Evolutionary conservation across 2,113 vertebrate species (phyloP).

Genomic region (Bettongia penicillata): DNA sequence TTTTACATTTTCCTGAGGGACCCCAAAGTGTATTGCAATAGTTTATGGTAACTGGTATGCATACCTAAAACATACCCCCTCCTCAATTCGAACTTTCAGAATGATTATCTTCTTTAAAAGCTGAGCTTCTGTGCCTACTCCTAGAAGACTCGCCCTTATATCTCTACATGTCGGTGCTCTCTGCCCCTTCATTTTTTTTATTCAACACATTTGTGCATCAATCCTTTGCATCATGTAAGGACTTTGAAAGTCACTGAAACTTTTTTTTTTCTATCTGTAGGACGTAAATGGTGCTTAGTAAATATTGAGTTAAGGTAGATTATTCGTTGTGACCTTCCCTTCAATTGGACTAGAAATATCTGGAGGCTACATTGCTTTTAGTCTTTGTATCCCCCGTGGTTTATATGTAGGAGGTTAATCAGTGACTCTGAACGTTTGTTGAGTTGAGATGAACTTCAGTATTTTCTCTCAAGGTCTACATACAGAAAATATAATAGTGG

Average conservation of each 20-base stretch:
- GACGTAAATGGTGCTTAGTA: neutral
- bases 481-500: neutral
- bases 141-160: too few relatives aligned
- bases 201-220: too few relatives aligned
- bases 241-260: neutral
- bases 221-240: too few relatives aligned
- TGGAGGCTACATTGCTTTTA: neutral
- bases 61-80: neutral
- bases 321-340: neutral
- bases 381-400: too few relatives aligned
- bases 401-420: neutral
- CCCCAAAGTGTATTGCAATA: neutral
- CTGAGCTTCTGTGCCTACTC: neutral
- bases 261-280: neutral
- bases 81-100: neutral
- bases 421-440: neutral
- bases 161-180: too few relatives aligned
- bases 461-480: neutral
- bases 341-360: neutral
- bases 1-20: neutral
- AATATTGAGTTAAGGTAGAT: neutral
- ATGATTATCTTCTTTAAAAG: neutral
- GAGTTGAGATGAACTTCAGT: neutral
- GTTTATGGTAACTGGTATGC: neutral
- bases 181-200: too few relatives aligned